Conservation (phyloP, 2,888 invertebrate species). For the Drosophila pseudotakahashii region DNA sequence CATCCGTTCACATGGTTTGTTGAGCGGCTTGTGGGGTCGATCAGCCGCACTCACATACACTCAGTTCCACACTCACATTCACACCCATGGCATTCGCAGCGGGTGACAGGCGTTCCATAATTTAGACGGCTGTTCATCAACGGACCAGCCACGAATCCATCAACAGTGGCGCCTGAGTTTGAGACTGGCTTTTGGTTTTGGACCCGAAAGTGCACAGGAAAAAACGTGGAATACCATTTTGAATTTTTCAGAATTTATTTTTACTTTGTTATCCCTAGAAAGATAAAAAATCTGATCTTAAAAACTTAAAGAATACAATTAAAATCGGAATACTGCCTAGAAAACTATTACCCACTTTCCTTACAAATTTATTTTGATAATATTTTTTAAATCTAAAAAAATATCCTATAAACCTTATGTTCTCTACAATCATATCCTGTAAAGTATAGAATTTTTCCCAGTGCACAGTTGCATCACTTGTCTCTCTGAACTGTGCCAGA, state of each 20-base stretch:
- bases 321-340: background rate
- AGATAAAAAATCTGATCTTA: no score
- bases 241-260: background rate
- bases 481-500: constrained; percentile 55
- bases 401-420: no score
- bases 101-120: constrained; percentile 81
- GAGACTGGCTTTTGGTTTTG: constrained; percentile 28
- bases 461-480: constrained; percentile 72
- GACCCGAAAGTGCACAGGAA: constrained; percentile 5
- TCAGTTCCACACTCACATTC: constrained; percentile 32
- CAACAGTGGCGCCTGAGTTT: constrained; percentile 81
- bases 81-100: constrained; percentile 66
- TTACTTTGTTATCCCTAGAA: no score
- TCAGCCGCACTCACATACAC: constrained; percentile 21
- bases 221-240: background rate
- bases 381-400: no score
- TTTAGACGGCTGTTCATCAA: constrained; percentile 78
- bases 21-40: constrained; percentile 73
- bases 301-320: no score
- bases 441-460: background rate
- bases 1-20: constrained; percentile 54
- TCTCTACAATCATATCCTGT: background rate
- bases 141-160: constrained; percentile 72
- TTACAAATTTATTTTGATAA: no score
- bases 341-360: no score